Base-by-base conservation (phyloP, 2,888 invertebrate genomes). In the Microctonus hyperodae region DNA sequence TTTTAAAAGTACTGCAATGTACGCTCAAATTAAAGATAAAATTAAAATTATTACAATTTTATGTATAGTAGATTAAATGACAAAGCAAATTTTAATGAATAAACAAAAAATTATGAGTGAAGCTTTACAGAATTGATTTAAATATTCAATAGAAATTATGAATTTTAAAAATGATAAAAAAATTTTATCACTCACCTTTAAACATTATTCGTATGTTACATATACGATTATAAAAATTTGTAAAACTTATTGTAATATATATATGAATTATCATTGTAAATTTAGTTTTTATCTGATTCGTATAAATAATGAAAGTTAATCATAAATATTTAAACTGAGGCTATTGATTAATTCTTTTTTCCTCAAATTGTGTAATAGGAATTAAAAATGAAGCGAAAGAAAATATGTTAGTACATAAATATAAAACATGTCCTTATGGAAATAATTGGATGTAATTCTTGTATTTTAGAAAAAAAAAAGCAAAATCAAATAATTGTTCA, bases 341-440 rank as follows among this genome's bases (percentile, higher is more conserved):
- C 23, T 51, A 51, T 51, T 13, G 23, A 23, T 51, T 22, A 5
- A 23, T 51, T 51, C 23, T 51, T 40, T 40, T 4, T 6, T 25
- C 13, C n/a, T 51, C 44, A 44, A 37, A 44, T 23, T 51, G 51
- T 25, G 13, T 51, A 23, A 23, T 51, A 51, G 11, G 23, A 23
- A 51, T 22, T n/a, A 7, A 23, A 23, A 51, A 51, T 1, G n/a
- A 11, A 64, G 16, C 16, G 16, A 20, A 44, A 44, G 16, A 44
- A 44, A 1, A n/a, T 9, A 16, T 44, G 7, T 1, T 44, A 44
- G 65, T 68, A 44, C 55, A 51, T 65, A 65, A 40, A 5, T 6
- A 51, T 23, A 25, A 1, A 10, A 51, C 23, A n/a, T 2, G n/a
- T 23, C 51, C 13, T 1, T 10, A 20, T 11, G 23, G 50, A 11